Base-by-base conservation (phyloP, 2,888 invertebrate species). In the Latheticus oryzae region DNA sequence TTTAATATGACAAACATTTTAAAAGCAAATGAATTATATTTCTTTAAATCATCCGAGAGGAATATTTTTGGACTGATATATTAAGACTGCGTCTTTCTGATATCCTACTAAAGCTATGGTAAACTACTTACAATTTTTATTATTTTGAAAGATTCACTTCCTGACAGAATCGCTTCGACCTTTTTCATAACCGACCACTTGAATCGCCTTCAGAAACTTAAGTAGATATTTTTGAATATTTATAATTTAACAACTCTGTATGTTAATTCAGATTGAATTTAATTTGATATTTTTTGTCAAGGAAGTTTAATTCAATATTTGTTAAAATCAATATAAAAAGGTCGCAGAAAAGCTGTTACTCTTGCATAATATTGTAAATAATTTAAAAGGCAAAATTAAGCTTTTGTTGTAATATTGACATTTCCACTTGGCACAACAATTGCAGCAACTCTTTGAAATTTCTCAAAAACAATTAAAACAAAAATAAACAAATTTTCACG, bases 61-160 rank as follows among this genome's bases (percentile, higher is more conserved):
- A 45, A 45, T 32, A 11, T 28, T 45, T 45, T 45, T 30, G 32
- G 28, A 43, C 30, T 43, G 43, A 42, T 42, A 24, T 42, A 42
- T 42, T 42, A 42, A 42, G 15, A 30, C 24, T 43, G 43, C 15
- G 17, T 26, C 43, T 8, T 28, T 26, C 28, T 28, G 43, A 43
- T 43, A 28, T 9, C 12, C 13, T 16, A 28, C 24, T n/a, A 43
- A 38, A 16, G 11, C 45, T 30, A 32, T 45, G 32, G 30, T 28
- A 21, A 45, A 45, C 32, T 45, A 32, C 32, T 21, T 4, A 32
- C 32, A 45, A 45, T 32, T 45, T 30, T 30, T 32, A 30, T 19
- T 16, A 42, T 28, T 42, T 30, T 19, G 45, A 45, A 38, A 7
- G 15, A 9, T 37, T 13, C 5, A 17, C 12, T 19, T 19, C 9